These are phyloP conservation scores for Aphis craccivora DNA, from an alignment of 1,140 invertebrate genomes.

Conservation along the genomic window DNA sequence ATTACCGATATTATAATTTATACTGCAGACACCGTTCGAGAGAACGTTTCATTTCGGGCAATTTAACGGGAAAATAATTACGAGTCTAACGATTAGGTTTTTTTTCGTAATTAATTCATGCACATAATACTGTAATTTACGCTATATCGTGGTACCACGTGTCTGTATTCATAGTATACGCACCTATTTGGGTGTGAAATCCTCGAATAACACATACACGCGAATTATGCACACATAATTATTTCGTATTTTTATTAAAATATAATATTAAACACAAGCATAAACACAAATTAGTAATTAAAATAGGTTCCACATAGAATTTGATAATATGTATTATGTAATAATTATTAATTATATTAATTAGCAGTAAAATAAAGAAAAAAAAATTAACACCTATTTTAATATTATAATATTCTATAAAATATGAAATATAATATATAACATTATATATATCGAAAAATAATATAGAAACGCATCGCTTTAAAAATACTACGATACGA, in stretches of 20 bases:
- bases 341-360: not conserved
- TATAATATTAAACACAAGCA: not conserved
- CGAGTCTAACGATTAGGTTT: not conserved
- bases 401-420: not conserved
- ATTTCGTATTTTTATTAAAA: not conserved
- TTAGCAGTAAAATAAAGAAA: not conserved
- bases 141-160: not conserved
- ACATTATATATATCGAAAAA: too few species aligned
- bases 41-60: not conserved
- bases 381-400: not conserved
- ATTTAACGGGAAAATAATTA: conserved; percentile 9
- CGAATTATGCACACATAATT: not conserved
- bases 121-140: not conserved
- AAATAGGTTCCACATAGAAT: not conserved
- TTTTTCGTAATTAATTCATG: not conserved
- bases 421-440: not conserved
- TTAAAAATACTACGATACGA: too few species aligned
- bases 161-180: not conserved
- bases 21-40: not conserved
- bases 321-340: not conserved
- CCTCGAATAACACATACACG: not conserved
- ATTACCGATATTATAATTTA: not conserved
- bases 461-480: not conserved
- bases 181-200: not conserved
- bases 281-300: not conserved